Percentiles rank a stretch among this genome's conserved stretches.
Conservation (phyloP, 2,797 vertebrate genomes). For the Molossus molossus region DNA sequence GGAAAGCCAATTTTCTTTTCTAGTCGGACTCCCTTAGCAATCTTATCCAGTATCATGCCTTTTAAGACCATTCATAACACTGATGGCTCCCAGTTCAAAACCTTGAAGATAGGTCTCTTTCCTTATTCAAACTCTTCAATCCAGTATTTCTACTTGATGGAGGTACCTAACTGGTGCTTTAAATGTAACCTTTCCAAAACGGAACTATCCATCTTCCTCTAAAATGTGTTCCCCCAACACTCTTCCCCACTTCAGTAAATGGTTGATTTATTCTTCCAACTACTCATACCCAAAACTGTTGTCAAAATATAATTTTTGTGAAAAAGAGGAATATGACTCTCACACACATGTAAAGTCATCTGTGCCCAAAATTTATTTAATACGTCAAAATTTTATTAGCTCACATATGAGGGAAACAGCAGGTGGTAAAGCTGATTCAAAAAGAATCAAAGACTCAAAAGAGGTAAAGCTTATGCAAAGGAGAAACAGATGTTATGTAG, state of each 20-base stretch:
- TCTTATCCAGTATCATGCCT: background rate
- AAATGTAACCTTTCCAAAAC: background rate
- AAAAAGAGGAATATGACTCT: background rate
- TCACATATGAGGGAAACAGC: background rate
- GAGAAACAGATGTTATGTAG: background rate
- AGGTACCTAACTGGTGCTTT: background rate
- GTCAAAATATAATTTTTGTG: constrained; percentile 48
- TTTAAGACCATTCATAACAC: background rate
- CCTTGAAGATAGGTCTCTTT: background rate
- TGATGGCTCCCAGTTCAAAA: background rate
- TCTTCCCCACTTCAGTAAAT: background rate
- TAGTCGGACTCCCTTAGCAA: background rate
- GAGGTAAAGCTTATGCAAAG: background rate
- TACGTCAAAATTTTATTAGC: constrained; percentile 25
- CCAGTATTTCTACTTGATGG: background rate
- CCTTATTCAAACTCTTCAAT: background rate
- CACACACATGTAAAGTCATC: background rate
- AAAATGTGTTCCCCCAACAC: background rate
- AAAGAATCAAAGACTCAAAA: constrained; percentile 32
- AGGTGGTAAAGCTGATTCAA: background rate
- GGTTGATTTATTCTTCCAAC: background rate
- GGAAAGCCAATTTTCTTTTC: background rate
- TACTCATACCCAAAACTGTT: background rate
- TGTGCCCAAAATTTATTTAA: background rate
- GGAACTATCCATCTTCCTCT: background rate